Evolutionary conservation across 2,113 vertebrate species (phyloP).

Genomic region (Lucifuga dentata): DNA sequence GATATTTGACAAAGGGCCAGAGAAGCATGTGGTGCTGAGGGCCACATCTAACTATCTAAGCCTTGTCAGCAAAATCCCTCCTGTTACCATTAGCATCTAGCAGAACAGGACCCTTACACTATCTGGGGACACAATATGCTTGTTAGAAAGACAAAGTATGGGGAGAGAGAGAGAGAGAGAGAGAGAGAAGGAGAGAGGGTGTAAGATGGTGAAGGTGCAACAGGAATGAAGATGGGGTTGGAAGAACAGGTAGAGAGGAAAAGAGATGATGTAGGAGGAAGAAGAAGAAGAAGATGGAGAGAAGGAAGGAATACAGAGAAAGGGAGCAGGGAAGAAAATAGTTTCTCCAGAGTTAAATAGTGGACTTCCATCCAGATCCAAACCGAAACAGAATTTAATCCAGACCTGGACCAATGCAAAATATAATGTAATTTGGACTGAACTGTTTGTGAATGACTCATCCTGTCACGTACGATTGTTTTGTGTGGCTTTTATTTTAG

Average conservation of each 20-base stretch:
- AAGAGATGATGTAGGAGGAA: background rate
- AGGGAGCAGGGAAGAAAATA: too few relatives aligned
- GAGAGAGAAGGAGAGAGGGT: conserved; percentile 21
- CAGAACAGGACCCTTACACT: conserved; percentile 54
- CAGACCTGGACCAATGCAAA: too few relatives aligned
- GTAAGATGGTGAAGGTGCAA: conserved; percentile 43
- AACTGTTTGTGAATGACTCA: too few relatives aligned
- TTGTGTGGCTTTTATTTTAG: too few relatives aligned
- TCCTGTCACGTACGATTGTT: too few relatives aligned
- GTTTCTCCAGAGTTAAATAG: too few relatives aligned
- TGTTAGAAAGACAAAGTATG: conserved; percentile 65
- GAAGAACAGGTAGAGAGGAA: conserved; percentile 1
- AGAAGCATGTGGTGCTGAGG: conserved; percentile 37
- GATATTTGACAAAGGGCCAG: conserved; percentile 24
- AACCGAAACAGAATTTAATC: too few relatives aligned
- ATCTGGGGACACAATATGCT: conserved; percentile 67
- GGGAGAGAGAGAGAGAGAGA: too few relatives aligned
- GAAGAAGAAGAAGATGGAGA: background rate
- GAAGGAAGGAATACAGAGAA: too few relatives aligned
- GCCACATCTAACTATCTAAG: conserved; percentile 54
- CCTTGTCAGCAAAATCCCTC: conserved; percentile 72
- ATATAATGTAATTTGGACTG: too few relatives aligned
- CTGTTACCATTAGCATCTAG: conserved; percentile 75
- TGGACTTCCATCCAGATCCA: too few relatives aligned
- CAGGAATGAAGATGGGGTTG: conserved; percentile 25